Evolutionary conservation across 2,888 invertebrate species (phyloP), one percentile per base, ranked within the genome.

Genomic region (Dicyrtoma fusca): DNA sequence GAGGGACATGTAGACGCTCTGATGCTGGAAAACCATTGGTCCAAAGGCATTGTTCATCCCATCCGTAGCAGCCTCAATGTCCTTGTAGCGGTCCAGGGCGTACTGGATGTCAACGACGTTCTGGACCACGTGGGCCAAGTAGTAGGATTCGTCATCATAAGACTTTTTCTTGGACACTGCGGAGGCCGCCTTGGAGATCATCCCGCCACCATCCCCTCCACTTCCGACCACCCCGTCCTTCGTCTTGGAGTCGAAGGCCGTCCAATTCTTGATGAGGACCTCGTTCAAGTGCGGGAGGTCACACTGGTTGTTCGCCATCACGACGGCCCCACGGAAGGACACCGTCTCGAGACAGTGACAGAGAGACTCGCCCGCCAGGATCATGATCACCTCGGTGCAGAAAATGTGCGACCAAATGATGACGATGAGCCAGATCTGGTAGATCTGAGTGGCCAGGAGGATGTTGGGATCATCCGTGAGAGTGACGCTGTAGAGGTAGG

Each of bases 61-160:
- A 74, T 80, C 80, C 57, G 76, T 75, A 1, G 79, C 80, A 4
- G 76, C 78, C 62, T 80, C 80, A 23, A 80, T 78, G 64, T 80
- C 80, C 73, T 80, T 80, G 77, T 77, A 80, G 64, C 79, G 71
- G 62, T 80, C 80, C 55, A 80, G 72, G 11, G 80, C 80, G 63
- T 80, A 80, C 68, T 80, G 80, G 21, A 78, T 77, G 51, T 78
- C 78, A 45, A 78, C 80, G 11, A 80, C 80, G 64, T 78, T 80
- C 65, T 80, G 80, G 10, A 80, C 80, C 2, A 80, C 80, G 21
- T 77, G 76, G 10, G 78, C 80, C 26, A 80, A 69, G 72, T 79
- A 79, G 59, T 78, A 75, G 26, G 74, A 73, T 62, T 78, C 79
- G 53, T 78, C 77, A 19, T 78, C 77, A 53, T 75, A 78, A n/a